phyloP scores from a whole-genome alignment of 1,140 invertebrate genomes.

The Temnothorax longispinosus region DNA sequence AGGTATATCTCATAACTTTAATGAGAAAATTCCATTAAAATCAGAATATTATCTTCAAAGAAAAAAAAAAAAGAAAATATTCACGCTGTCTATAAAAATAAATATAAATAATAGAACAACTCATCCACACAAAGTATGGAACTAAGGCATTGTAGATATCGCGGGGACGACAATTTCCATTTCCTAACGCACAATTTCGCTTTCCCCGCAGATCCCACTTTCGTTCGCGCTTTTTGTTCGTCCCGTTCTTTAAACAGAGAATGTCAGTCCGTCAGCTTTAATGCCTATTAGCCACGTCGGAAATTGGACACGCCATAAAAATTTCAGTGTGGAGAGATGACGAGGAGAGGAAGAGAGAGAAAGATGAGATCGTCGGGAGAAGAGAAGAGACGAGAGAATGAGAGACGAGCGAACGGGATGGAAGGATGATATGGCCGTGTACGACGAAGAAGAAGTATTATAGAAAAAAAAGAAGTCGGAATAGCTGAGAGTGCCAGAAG shows the following conservation, averaged over 20 bases:
- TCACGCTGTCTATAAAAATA: not conserved
- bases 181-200: conserved; percentile 15
- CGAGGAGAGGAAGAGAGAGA: conserved; percentile 58
- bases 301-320: conserved; percentile 76
- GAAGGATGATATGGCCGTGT: not conserved
- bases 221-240: conserved; percentile 20
- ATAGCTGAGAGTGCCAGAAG: not conserved
- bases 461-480: not conserved
- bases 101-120: not conserved
- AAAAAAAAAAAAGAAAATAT: conserved; percentile 5
- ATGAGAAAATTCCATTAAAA: conserved; percentile 10
- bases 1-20: not conserved
- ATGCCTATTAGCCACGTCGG: conserved; percentile 74
- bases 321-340: conserved; percentile 72
- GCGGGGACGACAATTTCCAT: conserved; percentile 20
- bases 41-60: not conserved
- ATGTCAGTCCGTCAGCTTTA: conserved; percentile 69
- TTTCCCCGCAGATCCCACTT: conserved; percentile 3
- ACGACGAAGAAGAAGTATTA: conserved; percentile 5
- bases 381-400: conserved; percentile 15
- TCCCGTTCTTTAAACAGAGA: conserved; percentile 61
- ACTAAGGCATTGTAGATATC: conserved; percentile 3
- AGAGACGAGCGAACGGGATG: not conserved
- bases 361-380: not conserved
- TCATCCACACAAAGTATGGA: not conserved